Evolutionary conservation across 1,140 invertebrate genomes (phyloP), one percentile per base, ranked within the genome.

Genomic region (Leptopilina boulardi): DNA sequence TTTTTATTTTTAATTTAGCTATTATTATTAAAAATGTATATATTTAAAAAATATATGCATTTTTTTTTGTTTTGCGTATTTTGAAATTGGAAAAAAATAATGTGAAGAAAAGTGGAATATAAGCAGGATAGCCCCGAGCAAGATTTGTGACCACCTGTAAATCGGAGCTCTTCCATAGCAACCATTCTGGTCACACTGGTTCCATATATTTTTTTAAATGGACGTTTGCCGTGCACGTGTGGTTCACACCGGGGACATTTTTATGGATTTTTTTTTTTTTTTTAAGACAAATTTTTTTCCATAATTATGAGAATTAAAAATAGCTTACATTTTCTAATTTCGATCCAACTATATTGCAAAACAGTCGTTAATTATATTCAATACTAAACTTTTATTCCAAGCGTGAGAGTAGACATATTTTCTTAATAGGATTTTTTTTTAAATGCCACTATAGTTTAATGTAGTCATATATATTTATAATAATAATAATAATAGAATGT

Each of bases 151-250:
- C 86, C 87, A 87, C 89, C 88, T 89, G 88, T 85, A 85, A 87
- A 83, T 85, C 86, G 87, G 86, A 87, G 88, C 89, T 90, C 90
- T 91, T 91, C 90, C 90, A 91, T 91, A 91, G 89, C 89, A 91
- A 91, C 90, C 88, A 91, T 91, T 91, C 90, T 90, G 90, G 89
- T 91, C 89, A 91, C 90, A 90, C 90, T 91, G 89, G 90, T 91
- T 91, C 90, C 90, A 91, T 91, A 91, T 6, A n/a, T 38, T 38
- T 88, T 90, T 91, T 90, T 87, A 89, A 89, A 84, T 82, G 88
- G 85, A 89, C 81, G 82, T 44, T 51, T 80, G 85, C 84, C 86
- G 89, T 88, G 87, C 84, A 82, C 87, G 87, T 87, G 89, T 91
- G 88, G 87, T 86, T 87, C 81, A 89, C 87, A 89, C 87, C 87